Conservation (phyloP, 2,113 vertebrate genomes). For the Tachuris rubrigastra region DNA sequence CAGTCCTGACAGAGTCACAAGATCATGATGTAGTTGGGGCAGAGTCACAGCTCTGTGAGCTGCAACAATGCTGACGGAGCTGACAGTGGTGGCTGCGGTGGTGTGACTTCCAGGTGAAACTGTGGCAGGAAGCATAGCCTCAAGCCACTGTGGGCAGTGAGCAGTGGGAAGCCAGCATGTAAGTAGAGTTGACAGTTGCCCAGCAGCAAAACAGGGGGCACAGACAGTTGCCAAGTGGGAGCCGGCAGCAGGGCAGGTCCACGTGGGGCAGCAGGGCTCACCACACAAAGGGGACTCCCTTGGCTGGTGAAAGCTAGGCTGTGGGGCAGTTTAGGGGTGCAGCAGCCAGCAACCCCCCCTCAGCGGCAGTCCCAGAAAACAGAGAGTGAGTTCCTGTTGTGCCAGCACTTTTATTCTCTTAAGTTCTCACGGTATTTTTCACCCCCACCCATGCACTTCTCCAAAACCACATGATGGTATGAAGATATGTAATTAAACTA, state of each 20-base stretch:
- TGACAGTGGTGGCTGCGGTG: too few species aligned
- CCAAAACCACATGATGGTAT: background rate
- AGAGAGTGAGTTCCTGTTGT: background rate
- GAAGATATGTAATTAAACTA: background rate
- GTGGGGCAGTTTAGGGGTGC: background rate
- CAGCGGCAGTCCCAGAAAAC: background rate
- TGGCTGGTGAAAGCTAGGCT: background rate
- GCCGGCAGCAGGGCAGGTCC: background rate
- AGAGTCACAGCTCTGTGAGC: background rate
- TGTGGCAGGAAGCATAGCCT: background rate
- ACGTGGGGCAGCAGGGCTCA: background rate
- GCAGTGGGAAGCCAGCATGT: background rate
- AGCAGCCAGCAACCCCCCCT: background rate
- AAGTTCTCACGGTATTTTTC: background rate
- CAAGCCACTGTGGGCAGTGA: background rate
- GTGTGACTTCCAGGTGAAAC: background rate
- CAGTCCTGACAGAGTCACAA: background rate
- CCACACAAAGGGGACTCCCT: background rate
- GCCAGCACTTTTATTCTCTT: background rate
- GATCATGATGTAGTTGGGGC: background rate
- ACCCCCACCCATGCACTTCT: background rate
- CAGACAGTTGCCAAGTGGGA: background rate
- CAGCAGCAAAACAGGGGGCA: background rate
- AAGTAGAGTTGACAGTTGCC: background rate
- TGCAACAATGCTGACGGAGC: background rate